phyloP scores from a whole-genome alignment of 2,888 invertebrate genomes.

The Trissolcus japonicus region DNA sequence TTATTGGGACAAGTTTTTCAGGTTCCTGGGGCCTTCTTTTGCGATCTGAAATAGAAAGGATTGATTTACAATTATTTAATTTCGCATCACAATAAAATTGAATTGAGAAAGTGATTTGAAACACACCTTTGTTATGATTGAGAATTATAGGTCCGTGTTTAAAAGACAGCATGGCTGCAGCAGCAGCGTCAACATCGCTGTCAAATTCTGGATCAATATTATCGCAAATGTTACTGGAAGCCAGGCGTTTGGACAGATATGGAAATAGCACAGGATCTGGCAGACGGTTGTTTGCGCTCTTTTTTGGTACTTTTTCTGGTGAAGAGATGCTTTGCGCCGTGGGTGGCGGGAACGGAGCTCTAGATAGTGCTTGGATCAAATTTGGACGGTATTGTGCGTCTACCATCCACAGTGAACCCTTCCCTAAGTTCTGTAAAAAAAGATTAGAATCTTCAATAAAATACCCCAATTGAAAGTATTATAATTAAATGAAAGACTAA shows the following conservation, averaged over 20 bases:
- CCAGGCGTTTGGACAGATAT: conserved; percentile 85
- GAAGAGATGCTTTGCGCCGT: conserved; percentile 69
- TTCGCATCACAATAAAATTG: neutral
- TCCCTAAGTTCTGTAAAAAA: conserved; percentile 87
- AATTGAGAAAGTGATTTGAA: neutral
- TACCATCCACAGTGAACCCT: conserved; percentile 97
- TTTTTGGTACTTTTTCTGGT: conserved; percentile 70
- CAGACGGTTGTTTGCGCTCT: conserved; percentile 74
- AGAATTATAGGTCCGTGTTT: conserved; percentile 88
- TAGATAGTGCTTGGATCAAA: conserved; percentile 90
- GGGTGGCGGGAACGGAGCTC: conserved; percentile 88
- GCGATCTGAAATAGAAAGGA: conserved; percentile 64
- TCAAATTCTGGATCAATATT: conserved; percentile 79
- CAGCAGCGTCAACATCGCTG: conserved; percentile 83
- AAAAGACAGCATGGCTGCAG: conserved; percentile 91
- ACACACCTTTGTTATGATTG: conserved; percentile 73
- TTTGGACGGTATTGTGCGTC: conserved; percentile 94
- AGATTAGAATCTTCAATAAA: neutral
- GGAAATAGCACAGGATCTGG: conserved; percentile 90
- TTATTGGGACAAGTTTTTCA: conserved; percentile 79
- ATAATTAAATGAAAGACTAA: neutral
- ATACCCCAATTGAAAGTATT: neutral
- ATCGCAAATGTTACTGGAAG: conserved; percentile 75
- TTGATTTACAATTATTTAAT: neutral
- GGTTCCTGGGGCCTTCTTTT: conserved; percentile 69